Evolutionary conservation across 2,888 invertebrate species (phyloP), one percentile per base, ranked within the genome.

Genomic region (Apocheima hispidaria): DNA sequence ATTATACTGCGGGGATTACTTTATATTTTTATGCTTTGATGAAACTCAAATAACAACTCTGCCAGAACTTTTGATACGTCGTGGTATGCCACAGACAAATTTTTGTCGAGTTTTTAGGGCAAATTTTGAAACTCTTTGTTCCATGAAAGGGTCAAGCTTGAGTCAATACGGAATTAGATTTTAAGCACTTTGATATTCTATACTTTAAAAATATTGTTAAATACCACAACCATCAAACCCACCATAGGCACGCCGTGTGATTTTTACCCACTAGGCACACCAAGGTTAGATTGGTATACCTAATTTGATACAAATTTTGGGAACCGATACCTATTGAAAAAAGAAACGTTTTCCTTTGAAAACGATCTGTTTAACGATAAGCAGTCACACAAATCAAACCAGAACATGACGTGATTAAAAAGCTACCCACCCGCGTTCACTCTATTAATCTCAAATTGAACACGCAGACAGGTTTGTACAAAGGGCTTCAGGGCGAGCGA

Each of bases 11-110:
- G n/a, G 55, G 40, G 50, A 50, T 49, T 36, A 16, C 53, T 20
- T 60, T 50, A 43, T 35, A 46, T 57, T 62, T 60, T 62, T 62
- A 62, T 48, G 48, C 56, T 62, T 62, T 62, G 61, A 62, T 62
- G 56, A 62, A 62, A 62, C 40, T 57, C 61, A 52, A 56, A 61
- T 50, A 55, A 55, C 51, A 52, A 20, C 55, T 26, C 20, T 21
- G 43, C 28, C 16, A 38, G 14, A 55, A 55, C 44, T 50, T 59
- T 60, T 44, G 38, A 36, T 50, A 14, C 55, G 49, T 35, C 55
- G 30, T 10, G 40, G 28, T 26, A 36, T 18, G 14, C 28, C 43
- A 28, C 44, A 33, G 44, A 26, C 6, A 14, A 30, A 41, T 30
- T 40, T 33, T 9, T 9, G 10, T 33, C n/a, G 12, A n/a, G 18